phyloP scores from a whole-genome alignment of 2,888 invertebrate genomes.

The Euplagia quadripunctaria region DNA sequence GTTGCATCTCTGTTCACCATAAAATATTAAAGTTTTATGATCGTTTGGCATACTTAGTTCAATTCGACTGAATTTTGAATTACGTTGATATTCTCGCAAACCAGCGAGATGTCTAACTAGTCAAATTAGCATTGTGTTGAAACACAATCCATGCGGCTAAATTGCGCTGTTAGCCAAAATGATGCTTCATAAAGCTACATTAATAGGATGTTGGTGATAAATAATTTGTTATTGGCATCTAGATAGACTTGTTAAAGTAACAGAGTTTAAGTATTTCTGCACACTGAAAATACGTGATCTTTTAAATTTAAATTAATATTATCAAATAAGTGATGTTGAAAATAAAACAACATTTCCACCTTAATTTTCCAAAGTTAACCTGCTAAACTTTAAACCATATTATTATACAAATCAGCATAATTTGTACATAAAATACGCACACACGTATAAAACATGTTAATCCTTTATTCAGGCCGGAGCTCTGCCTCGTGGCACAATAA shows the following conservation, averaged over 20 bases:
- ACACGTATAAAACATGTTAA: constrained; percentile 36
- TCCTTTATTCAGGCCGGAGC: constrained; percentile 46
- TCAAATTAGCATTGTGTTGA: background rate
- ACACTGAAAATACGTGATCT: background rate
- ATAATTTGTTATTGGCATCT: background rate
- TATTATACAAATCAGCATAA: constrained; percentile 28
- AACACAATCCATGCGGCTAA: background rate
- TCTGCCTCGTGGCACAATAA: constrained; percentile 67
- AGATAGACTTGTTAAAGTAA: background rate
- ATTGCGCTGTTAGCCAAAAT: background rate
- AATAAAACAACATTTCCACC: background rate
- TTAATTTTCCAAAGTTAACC: constrained; percentile 12
- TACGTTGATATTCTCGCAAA: no score
- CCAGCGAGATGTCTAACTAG: background rate
- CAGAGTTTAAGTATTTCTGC: background rate
- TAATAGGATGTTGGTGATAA: background rate
- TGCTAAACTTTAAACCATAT: constrained; percentile 16
- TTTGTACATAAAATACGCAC: constrained; percentile 29
- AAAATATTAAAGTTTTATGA: no score
- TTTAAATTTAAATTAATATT: background rate
- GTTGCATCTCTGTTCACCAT: no score
- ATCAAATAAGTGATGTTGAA: background rate
- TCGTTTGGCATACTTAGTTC: no score
- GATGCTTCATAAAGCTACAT: background rate
- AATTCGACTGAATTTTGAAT: no score